phyloP scores from a whole-genome alignment of 2,888 invertebrate species.

The Drosophila pseudotalamancana region DNA sequence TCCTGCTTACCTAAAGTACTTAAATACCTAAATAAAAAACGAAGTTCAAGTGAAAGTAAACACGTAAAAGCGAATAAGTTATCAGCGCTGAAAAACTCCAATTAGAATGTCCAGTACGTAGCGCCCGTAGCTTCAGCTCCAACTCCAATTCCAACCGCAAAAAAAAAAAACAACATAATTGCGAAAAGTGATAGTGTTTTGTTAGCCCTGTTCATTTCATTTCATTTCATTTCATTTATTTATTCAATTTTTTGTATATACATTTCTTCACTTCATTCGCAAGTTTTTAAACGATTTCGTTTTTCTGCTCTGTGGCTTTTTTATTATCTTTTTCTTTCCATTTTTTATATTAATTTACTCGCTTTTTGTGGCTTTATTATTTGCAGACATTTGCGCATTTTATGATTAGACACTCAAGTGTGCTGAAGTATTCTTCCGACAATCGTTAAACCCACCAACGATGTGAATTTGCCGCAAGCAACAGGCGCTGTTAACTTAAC shows the following conservation, averaged over 20 bases:
- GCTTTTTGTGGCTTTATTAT: conserved; percentile 63
- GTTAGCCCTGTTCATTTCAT: conserved; percentile 33
- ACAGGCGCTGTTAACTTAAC: conserved; percentile 31
- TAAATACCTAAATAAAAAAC: not conserved
- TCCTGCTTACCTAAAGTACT: conserved; percentile 18
- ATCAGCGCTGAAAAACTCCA: conserved; percentile 55
- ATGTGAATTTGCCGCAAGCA: conserved; percentile 20
- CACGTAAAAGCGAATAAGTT: conserved; percentile 50
- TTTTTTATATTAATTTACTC: conserved; percentile 28
- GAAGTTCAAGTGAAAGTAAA: conserved; percentile 54
- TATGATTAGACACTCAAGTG: conserved; percentile 71
- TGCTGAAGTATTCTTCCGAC: conserved; percentile 72
- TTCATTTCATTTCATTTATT: conserved; percentile 49
- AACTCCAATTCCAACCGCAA: not conserved
- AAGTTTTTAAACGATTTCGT: conserved; percentile 62
- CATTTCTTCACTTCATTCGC: conserved; percentile 18
- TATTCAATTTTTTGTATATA: conserved; percentile 13
- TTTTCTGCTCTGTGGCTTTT: conserved; percentile 40
- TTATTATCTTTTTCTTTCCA: conserved; percentile 22
- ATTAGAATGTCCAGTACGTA: conserved; percentile 68
- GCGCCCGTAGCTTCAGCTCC: conserved; percentile 7
- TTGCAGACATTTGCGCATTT: conserved; percentile 68
- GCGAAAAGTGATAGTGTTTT: conserved; percentile 77
- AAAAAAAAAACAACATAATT: conserved; percentile 59
- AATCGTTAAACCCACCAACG: conserved; percentile 57